Conservation (phyloP, 2,888 invertebrate species). For the Cosmopolites sordidus region DNA sequence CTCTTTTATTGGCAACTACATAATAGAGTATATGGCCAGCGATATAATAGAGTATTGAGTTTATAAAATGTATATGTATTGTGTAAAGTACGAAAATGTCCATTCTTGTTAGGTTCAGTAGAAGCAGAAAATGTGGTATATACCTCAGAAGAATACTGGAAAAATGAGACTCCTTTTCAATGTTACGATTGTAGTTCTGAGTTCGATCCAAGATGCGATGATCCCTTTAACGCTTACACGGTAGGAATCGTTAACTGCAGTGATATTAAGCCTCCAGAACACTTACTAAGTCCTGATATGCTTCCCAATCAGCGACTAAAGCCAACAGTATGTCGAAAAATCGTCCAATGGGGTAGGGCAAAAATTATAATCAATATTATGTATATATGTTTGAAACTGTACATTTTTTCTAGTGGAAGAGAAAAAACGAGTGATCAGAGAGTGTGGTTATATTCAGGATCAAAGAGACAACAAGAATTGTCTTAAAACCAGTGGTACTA, state of each 20-base stretch:
- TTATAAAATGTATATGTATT: no score
- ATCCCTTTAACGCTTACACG: slow-evolving; percentile 81
- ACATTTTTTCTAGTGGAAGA: slow-evolving; percentile 63
- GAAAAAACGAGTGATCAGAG: slow-evolving; percentile 69
- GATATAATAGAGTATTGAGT: no score
- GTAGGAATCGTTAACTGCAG: slow-evolving; percentile 83
- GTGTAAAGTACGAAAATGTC: no score
- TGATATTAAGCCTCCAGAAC: slow-evolving; percentile 65
- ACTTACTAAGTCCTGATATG: slow-evolving; percentile 53
- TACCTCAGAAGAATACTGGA: slow-evolving; percentile 16
- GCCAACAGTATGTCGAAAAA: slow-evolving; percentile 77
- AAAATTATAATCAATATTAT: background rate
- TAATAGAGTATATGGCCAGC: no score
- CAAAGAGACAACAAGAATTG: slow-evolving; percentile 59
- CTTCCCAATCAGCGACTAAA: slow-evolving; percentile 28
- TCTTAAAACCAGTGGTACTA: slow-evolving; percentile 66
- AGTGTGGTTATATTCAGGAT: slow-evolving; percentile 74
- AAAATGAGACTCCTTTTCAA: slow-evolving; percentile 48
- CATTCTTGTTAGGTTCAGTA: background rate
- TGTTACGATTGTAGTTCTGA: slow-evolving; percentile 92
- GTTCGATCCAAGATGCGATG: slow-evolving; percentile 83
- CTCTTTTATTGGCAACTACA: no score
- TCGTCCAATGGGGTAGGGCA: slow-evolving; percentile 47
- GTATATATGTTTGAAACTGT: background rate
- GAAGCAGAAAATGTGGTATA: slow-evolving; percentile 2